Base-by-base conservation (phyloP, 1,140 invertebrate genomes). In the Drosophila biarmipes region DNA sequence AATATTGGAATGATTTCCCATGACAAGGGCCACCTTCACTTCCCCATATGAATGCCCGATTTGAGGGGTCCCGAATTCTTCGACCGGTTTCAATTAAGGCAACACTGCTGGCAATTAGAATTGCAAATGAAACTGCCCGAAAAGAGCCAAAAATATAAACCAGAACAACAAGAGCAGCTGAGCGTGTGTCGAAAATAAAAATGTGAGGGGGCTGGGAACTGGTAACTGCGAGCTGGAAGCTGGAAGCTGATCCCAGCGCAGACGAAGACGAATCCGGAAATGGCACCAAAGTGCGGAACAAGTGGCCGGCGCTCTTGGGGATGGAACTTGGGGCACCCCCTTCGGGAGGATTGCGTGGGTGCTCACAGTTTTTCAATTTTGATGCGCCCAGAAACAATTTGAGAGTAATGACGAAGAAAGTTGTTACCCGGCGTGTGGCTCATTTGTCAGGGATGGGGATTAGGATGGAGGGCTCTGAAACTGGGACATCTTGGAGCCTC, bases 361-460 rank as follows among this genome's bases (percentile, higher is more conserved):
- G 58, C 55, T 52, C 42, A 45, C 66, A 34, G 51, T 52, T 71
- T 52, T 51, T 52, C 69, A 81, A 55, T 81, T 86, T 53, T 66
- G 61, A 74, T 87, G 69, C 56, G 75, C 66, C 63, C 59, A 71
- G 59, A 87, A 89, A 87, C 84, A 89, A 87, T 87, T 87, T 89
- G 80, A 73, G 75, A 69, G 84, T 89, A 89, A 87, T 87, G 84
- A 87, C 56, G 84, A 87, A 87, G 84, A 87, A 87, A 87, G 84
- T 84, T 89, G 84, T 84, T 89, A 84, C 79, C 76, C 78, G 78
- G 84, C 84, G 69, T 89, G 82, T 89, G 82, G 78, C 84, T 84
- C 82, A 87, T 87, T 87, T 87, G 82, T 89, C 84, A 89, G 71
- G 79, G 62, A 87, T 82, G 79, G 84, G 61, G 55, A 54, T 67